Evolutionary conservation across 2,797 vertebrate genomes (phyloP).

Genomic region (Enteromius mattozi): DNA sequence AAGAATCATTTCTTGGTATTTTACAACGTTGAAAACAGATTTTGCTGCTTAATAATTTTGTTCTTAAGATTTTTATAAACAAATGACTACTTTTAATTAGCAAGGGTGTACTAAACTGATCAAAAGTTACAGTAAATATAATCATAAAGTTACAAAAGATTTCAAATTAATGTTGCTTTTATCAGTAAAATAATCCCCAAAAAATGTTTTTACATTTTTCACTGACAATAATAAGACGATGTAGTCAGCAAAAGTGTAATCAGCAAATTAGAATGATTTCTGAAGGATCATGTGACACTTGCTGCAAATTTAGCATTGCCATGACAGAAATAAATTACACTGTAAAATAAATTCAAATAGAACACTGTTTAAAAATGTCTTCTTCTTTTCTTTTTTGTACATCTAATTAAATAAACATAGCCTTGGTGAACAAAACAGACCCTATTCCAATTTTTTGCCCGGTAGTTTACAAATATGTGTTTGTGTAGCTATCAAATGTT

Average conservation of each 20-base stretch:
- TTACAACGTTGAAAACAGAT: too few species aligned
- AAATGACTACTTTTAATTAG: background rate
- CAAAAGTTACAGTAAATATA: background rate
- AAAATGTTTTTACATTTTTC: too few species aligned
- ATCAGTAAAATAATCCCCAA: too few species aligned
- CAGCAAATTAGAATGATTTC: background rate
- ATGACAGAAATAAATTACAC: background rate
- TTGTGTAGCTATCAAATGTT: background rate
- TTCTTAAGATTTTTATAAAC: too few species aligned
- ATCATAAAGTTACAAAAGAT: background rate
- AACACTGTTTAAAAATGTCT: background rate
- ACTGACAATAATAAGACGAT: too few species aligned
- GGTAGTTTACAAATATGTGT: background rate
- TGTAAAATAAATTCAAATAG: background rate
- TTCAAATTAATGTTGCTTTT: background rate
- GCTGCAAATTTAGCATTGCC: background rate
- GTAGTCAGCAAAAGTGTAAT: too few species aligned
- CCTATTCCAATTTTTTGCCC: background rate
- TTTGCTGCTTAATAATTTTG: too few species aligned
- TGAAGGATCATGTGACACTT: too few species aligned
- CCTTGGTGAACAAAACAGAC: background rate
- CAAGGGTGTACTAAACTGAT: background rate
- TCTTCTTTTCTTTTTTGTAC: background rate
- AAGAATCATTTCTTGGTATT: too few species aligned
- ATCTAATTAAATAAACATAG: background rate